Evolutionary conservation across 2,113 vertebrate species (phyloP), one percentile per base, ranked within the genome.

Genomic region (Tachysurus vachellii): DNA sequence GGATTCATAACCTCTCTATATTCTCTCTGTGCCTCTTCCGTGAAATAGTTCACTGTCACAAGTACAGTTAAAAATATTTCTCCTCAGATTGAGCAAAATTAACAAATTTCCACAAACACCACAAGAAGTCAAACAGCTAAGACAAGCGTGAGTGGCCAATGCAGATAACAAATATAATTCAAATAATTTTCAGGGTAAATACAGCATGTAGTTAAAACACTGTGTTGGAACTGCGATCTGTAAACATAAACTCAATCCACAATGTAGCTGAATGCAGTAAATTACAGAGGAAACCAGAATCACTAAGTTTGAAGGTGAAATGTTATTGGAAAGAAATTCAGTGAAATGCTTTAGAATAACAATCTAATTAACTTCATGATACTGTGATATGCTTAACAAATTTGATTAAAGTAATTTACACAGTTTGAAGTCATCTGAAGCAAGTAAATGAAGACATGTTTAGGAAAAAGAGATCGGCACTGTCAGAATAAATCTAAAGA

Each of bases 21-120:
- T 36, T 62, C 73, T 64, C 86, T 86, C 84, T 89, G 82, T 50
- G 47, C 8, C 47, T 50, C 84, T 85, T 89, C 61, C 89, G 88
- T 89, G 91, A 91, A 92, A 91, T 93, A 92, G 89, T 92, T 93
- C 92, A 85, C 89, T 92, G 89, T 91, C 91, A 93, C 66, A 82
- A 42, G 42, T 79, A 62, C 21, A 73, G n/a, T 14, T 47, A 26
- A 50, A 56, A 19, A 11, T 19, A 2, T 0, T 56, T 56, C 16
- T 28, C 14, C 26, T 56, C 13, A n/a, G 54, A 47, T 19, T 26
- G 11, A 10, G 31, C 17, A 42, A 71, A n/a, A 75, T 50, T 1
- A 23, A 50, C 21, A 26, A 28, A 28, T 26, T 26, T 76, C 13
- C 73, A 21, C 21, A 16, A 77, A 53, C 75, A 50, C 13, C 26